Base-by-base conservation (phyloP, 2,797 vertebrate genomes). In the Streptopelia turtur region DNA sequence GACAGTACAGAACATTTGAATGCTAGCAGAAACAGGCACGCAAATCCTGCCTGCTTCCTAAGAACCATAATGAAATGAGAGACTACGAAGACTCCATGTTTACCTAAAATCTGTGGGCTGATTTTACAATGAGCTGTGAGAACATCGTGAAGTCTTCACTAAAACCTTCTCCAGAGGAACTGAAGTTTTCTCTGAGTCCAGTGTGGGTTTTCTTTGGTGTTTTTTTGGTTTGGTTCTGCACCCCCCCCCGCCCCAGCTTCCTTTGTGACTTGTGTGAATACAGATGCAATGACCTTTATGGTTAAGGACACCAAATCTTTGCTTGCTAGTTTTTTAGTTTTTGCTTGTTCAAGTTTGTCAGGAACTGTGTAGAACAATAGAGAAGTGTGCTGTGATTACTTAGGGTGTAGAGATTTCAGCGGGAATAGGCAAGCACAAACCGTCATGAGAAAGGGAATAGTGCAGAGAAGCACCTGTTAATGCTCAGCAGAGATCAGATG, bases 401-500 rank as follows among this genome's bases (percentile, higher is more conserved):
- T 39, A 43, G 41, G 14, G 47, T 45, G 35, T n/a, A 16, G 66
- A 84, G 45, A 64, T 64, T 82, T 87, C 45, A 35, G 41, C 56
- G 50, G 75, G 74, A 66, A 35, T 9, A 70, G 31, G 49, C 41
- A 75, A 70, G 39, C 31, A 65, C 35, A 45, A 28, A 57, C 37
- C 9, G 6, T 37, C n/a, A 27, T 15, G 43, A 70, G 74, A 66
- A 71, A 56, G 47, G 35, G 45, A 90, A 13, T 11, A 31, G 43
- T 55, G 53, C 8, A 13, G 50, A 82, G 79, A 13, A 69, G 41
- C 41, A 89, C 76, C 70, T 60, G 35, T 52, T 78, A 78, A 80
- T 89, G 78, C 66, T 49, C 50, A 72, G 63, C 53, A 78, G 66
- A 65, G 63, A 82, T 79, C 39, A 89, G 82, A 76, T 93, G 57